Percentiles rank a stretch among this genome's conserved stretches.
These are phyloP conservation scores for Amblyornis subalaris DNA, from an alignment of 2,113 vertebrate genomes.

Conservation along the genomic window DNA sequence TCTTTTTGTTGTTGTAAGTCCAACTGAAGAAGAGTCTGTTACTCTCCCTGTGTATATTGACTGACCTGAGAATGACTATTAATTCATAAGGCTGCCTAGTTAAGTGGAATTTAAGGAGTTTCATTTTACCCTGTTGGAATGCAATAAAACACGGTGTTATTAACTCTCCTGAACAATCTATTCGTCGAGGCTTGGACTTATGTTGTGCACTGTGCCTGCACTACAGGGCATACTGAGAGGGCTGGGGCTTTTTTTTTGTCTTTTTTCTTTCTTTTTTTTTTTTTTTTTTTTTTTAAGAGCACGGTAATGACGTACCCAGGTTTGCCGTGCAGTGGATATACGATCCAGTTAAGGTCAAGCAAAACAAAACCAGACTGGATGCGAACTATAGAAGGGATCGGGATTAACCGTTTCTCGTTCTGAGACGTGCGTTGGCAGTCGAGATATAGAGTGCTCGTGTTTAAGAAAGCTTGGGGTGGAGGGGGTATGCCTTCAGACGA, in stretches of 20 bases:
- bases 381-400: neutral
- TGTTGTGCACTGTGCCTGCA: neutral
- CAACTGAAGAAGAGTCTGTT: constrained; percentile 30
- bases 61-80: constrained; percentile 34
- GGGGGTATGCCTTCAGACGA: neutral
- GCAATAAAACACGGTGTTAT: constrained; percentile 45
- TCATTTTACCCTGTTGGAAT: constrained; percentile 37
- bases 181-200: constrained; percentile 8
- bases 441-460: neutral
- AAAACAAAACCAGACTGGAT: constrained; percentile 4
- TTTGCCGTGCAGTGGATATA: neutral
- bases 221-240: neutral
- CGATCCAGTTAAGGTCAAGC: constrained; percentile 10
- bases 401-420: neutral
- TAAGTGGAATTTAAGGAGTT: constrained; percentile 60
- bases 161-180: constrained; percentile 13
- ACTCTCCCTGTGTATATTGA: neutral
- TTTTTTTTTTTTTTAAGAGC: neutral
- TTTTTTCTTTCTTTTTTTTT: neutral
- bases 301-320: neutral
- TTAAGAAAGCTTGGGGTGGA: neutral
- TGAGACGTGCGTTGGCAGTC: neutral
- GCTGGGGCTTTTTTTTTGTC: neutral
- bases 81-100: constrained; percentile 49
- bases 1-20: neutral